Conservation (phyloP, 2,797 vertebrate species). For the Myotis myotis region DNA sequence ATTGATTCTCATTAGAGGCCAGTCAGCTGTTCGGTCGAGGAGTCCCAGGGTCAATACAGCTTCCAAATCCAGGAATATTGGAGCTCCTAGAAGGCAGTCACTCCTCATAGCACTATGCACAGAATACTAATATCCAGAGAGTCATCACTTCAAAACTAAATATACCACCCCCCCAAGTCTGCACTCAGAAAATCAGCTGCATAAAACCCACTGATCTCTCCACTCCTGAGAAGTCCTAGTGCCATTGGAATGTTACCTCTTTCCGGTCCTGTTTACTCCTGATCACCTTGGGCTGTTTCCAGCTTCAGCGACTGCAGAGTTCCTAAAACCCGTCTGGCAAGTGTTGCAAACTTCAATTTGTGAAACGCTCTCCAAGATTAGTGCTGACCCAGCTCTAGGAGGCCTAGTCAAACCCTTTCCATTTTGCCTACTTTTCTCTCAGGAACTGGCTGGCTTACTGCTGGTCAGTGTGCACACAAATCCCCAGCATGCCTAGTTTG, state of each 20-base stretch:
- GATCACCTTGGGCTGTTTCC: background rate
- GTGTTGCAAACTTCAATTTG: background rate
- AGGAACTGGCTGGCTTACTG: background rate
- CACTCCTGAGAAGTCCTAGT: background rate
- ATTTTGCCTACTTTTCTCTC: background rate
- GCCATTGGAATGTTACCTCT: background rate
- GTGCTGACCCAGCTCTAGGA: background rate
- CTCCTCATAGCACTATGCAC: background rate
- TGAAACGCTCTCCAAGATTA: background rate
- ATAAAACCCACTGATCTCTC: background rate
- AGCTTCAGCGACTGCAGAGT: background rate
- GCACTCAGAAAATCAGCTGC: background rate
- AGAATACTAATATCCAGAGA: background rate
- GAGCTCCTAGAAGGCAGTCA: background rate
- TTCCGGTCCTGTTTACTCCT: background rate
- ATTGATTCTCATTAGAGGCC: slow-evolving; percentile 48
- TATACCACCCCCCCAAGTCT: background rate
- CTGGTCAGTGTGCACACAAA: background rate
- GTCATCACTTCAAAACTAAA: background rate
- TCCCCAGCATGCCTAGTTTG: background rate
- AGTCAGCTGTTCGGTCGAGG: slow-evolving; percentile 52
- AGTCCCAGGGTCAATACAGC: background rate
- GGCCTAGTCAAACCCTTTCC: background rate
- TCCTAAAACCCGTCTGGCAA: background rate
- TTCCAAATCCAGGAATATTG: background rate